These are phyloP conservation scores for Scaptomyza graminum DNA, from an alignment of 1,140 invertebrate species.

Conservation along the genomic window DNA sequence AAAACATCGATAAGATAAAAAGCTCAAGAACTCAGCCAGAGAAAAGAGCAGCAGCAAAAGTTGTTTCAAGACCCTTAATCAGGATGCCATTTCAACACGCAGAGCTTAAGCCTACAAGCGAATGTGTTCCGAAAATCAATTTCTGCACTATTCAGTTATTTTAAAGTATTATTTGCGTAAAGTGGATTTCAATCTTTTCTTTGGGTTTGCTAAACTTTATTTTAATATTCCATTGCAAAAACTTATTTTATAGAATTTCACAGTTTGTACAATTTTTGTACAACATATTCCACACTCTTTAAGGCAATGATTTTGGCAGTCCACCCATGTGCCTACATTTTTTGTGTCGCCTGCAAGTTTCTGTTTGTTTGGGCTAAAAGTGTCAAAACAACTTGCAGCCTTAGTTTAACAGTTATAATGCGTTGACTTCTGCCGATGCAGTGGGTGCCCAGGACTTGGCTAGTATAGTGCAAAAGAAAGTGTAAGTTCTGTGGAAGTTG, in stretches of 20 bases:
- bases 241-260: too few relatives aligned
- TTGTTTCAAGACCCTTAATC: constrained; percentile 48
- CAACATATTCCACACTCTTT: not conserved
- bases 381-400: constrained; percentile 75
- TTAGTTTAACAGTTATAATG: constrained; percentile 19
- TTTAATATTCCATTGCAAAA: too few relatives aligned
- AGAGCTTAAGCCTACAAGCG: not conserved
- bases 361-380: constrained; percentile 57
- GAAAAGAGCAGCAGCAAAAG: constrained; percentile 37
- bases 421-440: constrained; percentile 1
- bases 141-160: not conserved
- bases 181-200: too few relatives aligned
- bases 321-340: constrained; percentile 22
- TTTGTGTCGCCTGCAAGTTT: constrained; percentile 47
- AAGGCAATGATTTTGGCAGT: not conserved
- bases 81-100: constrained; percentile 13
- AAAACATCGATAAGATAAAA: constrained; percentile 63
- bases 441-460: constrained; percentile 14
- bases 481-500: constrained; percentile 62
- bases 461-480: constrained; percentile 43
- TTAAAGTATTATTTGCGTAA: not conserved
- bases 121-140: not conserved
- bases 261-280: not conserved
- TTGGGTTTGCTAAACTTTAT: too few relatives aligned
- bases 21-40: constrained; percentile 10